Conservation (phyloP, 2,888 invertebrate species). For the Idaea straminata region DNA sequence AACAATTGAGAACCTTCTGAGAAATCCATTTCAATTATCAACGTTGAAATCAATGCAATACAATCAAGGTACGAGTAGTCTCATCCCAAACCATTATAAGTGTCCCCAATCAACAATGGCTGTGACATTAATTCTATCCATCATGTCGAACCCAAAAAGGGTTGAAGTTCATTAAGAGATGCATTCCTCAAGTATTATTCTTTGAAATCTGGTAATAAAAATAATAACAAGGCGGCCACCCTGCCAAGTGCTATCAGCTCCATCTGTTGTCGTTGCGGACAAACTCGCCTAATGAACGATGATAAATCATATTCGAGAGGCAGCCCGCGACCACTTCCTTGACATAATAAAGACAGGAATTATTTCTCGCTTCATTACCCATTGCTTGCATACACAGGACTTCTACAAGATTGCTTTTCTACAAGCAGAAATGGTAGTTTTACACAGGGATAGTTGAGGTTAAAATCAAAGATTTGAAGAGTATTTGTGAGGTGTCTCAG, state of each 20-base stretch:
- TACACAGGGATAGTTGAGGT: constrained; percentile 30
- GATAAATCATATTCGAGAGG: constrained; percentile 81
- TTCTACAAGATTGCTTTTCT: background rate
- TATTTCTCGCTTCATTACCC: constrained; percentile 28
- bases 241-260: constrained; percentile 81
- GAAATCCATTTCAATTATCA: constrained; percentile 48
- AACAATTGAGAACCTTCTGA: constrained; percentile 43
- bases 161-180: constrained; percentile 79
- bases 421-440: constrained; percentile 37
- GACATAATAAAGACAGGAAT: constrained; percentile 50
- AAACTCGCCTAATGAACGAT: constrained; percentile 81
- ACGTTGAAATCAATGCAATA: constrained; percentile 55
- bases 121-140: constrained; percentile 79
- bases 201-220: constrained; percentile 79
- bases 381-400: constrained; percentile 36
- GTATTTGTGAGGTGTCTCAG: constrained; percentile 69
- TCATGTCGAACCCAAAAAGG: constrained; percentile 76
- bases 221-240: constrained; percentile 80
- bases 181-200: constrained; percentile 80
- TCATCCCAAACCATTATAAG: constrained; percentile 58
- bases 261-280: constrained; percentile 80
- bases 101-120: constrained; percentile 78
- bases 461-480: constrained; percentile 47
- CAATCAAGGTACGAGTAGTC: constrained; percentile 47
- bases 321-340: constrained; percentile 63